phyloP scores from a whole-genome alignment of 2,888 invertebrate genomes.

The Psylliodes chrysocephalus region DNA sequence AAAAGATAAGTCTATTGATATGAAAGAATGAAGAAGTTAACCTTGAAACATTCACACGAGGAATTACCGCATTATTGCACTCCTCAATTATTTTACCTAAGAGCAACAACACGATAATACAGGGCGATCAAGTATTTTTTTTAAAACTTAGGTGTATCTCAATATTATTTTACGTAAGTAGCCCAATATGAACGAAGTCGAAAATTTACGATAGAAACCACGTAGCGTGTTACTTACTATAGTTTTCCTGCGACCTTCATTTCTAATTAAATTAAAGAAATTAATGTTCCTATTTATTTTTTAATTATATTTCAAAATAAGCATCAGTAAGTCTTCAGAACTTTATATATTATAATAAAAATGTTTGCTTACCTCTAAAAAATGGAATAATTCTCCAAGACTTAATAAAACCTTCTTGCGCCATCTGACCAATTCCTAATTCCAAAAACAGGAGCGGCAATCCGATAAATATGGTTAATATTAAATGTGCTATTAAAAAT shows the following conservation, averaged over 20 bases:
- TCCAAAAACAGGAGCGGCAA: slow-evolving; percentile 71
- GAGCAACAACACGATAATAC: too few species aligned
- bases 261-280: too few species aligned
- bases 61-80: background rate
- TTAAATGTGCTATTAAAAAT: slow-evolving; percentile 67
- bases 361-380: slow-evolving; percentile 72
- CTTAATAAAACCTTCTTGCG: slow-evolving; percentile 73
- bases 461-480: slow-evolving; percentile 66
- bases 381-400: slow-evolving; percentile 75
- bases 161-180: too few species aligned
- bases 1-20: background rate
- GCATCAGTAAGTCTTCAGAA: too few species aligned
- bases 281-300: background rate
- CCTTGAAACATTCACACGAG: background rate
- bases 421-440: slow-evolving; percentile 72
- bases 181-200: too few species aligned
- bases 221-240: too few species aligned
- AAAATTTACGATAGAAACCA: too few species aligned
- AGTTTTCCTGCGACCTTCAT: too few species aligned
- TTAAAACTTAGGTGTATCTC: too few species aligned
- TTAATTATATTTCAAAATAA: background rate
- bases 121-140: too few species aligned
- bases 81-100: background rate
- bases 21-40: background rate
- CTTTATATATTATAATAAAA: too few species aligned